Percentiles rank a stretch among this genome's conserved stretches.
phyloP scores from a whole-genome alignment of 92 coral and sea anemone species.

The Paramuricea clavata region DNA sequence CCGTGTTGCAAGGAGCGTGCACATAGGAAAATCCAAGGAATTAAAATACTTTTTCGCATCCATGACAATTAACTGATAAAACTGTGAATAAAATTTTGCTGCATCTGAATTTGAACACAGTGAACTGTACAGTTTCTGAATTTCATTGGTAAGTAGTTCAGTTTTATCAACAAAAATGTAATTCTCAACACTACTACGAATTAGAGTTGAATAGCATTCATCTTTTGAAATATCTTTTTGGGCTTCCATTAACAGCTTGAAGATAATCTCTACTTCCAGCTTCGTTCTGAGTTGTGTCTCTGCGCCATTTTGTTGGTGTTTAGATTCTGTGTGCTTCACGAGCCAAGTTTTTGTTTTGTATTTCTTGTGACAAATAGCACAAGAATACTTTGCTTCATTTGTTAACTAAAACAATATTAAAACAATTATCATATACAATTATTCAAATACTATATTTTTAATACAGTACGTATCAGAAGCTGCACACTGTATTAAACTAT shows the following conservation, averaged over 20 bases:
- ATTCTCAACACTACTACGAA: not conserved
- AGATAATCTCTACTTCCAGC: not conserved
- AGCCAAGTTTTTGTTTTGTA: slow-evolving; percentile 4
- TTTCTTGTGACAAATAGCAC: not conserved
- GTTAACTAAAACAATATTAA: not conserved
- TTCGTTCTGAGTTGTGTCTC: not conserved
- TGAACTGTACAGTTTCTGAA: not conserved
- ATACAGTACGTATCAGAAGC: not conserved
- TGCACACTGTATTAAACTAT: not conserved
- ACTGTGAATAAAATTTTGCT: not conserved
- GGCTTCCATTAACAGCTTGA: not conserved
- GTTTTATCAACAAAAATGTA: not conserved
- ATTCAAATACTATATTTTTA: not conserved
- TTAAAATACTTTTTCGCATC: slow-evolving; percentile 1
- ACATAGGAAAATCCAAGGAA: not conserved
- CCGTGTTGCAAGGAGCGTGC: not conserved
- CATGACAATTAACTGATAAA: slow-evolving; percentile 1
- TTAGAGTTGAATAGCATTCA: not conserved
- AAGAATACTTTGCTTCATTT: slow-evolving; percentile 6
- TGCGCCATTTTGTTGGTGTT: not conserved
- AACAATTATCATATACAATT: not conserved
- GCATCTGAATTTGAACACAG: slow-evolving; percentile 10
- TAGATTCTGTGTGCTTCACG: slow-evolving; percentile 1
- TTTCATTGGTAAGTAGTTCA: slow-evolving; percentile 5
- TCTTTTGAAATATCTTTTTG: not conserved